Percentiles rank a stretch among this genome's conserved stretches.
Evolutionary conservation across 1,140 invertebrate species (phyloP).

Genomic region (Eueides isabella): DNA sequence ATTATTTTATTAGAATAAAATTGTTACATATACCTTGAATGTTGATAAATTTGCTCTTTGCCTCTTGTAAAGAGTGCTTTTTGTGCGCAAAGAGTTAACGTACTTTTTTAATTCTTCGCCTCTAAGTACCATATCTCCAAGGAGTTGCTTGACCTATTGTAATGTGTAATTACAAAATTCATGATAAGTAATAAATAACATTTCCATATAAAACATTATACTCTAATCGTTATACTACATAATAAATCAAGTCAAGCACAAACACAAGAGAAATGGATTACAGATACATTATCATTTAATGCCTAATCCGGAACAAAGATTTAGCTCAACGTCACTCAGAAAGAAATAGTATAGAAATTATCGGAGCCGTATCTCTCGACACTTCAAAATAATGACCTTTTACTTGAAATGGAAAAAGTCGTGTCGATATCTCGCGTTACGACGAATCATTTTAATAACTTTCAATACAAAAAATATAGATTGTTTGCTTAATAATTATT

Average conservation of each 20-base stretch:
- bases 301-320: slow-evolving; percentile 44
- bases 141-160: slow-evolving; percentile 69
- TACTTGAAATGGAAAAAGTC: slow-evolving; percentile 66
- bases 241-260: neutral
- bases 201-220: neutral
- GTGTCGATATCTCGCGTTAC: slow-evolving; percentile 43
- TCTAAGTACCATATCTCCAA: slow-evolving; percentile 84
- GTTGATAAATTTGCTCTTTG: slow-evolving; percentile 88
- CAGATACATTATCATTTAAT: slow-evolving; percentile 29
- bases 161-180: neutral
- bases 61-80: slow-evolving; percentile 91
- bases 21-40: slow-evolving; percentile 82
- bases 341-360: slow-evolving; percentile 55
- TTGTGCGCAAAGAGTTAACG: slow-evolving; percentile 89
- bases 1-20: too few species aligned
- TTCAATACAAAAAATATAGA: neutral
- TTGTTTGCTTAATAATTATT: neutral
- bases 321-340: slow-evolving; percentile 44
- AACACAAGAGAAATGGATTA: slow-evolving; percentile 28
- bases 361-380: slow-evolving; percentile 46
- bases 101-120: slow-evolving; percentile 94
- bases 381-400: slow-evolving; percentile 61
- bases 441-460: neutral
- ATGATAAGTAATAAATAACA: neutral
- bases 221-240: too few species aligned